Percentiles rank a stretch among this genome's conserved stretches.
phyloP scores from a whole-genome alignment of 2,797 vertebrate genomes.

The Passerculus sandwichensis region DNA sequence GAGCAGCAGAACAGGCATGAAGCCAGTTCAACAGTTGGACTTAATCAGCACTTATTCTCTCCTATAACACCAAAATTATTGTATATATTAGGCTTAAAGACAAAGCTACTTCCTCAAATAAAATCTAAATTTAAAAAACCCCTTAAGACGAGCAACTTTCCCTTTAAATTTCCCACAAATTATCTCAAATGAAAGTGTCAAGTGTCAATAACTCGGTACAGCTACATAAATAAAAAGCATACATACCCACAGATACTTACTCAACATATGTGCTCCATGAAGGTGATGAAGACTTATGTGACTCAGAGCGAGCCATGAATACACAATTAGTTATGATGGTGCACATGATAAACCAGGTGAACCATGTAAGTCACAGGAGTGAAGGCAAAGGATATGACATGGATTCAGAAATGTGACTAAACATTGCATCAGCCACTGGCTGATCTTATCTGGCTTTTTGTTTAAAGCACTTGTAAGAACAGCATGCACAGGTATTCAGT shows the following conservation, averaged over 20 bases:
- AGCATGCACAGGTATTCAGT: background rate
- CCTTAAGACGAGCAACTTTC: background rate
- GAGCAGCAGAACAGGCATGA: background rate
- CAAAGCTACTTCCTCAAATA: background rate
- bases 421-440: background rate
- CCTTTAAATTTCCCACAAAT: background rate
- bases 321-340: constrained; percentile 95
- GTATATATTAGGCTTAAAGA: background rate
- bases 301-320: constrained; percentile 86
- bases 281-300: constrained; percentile 34
- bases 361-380: constrained; percentile 83
- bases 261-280: constrained; percentile 86
- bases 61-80: background rate
- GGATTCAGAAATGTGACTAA: background rate
- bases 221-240: background rate
- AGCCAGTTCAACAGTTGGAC: background rate
- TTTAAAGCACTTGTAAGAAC: background rate
- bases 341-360: constrained; percentile 92
- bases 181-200: accelerated
- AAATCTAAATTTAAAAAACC: background rate
- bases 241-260: constrained; percentile 80
- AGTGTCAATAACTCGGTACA: background rate
- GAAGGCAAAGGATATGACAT: constrained; percentile 78
- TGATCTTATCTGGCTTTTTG: background rate
- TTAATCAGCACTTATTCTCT: background rate